Base-by-base conservation (phyloP, 2,888 invertebrate genomes). In the Adela reaumurella region DNA sequence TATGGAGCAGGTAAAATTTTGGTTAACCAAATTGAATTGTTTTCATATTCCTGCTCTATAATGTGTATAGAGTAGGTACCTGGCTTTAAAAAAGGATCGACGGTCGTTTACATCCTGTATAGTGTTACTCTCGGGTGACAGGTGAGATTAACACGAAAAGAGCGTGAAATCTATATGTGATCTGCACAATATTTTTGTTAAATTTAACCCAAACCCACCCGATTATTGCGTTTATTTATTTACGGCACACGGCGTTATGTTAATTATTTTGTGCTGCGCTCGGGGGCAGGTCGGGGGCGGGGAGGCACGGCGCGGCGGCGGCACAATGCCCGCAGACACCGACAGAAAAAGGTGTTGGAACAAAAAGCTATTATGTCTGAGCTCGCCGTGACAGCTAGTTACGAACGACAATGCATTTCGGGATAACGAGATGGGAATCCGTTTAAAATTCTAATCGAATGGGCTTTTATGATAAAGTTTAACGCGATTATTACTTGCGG, bases 401-500 rank as follows among this genome's bases (percentile, higher is more conserved):
- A 69, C 62, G 52, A 53, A 61, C 62, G 61, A 71, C 73, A 74
- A 74, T 67, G 56, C 65, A 20, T 58, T 53, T 52, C 58, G 58
- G 68, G 67, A 68, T 74, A 74, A 74, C 71, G 64, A 74, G 74
- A 68, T 20, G 45, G 66, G 63, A 71, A 73, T 68, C 69, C 68
- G 72, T 77, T 76, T 70, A 70, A 73, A 70, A 68, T 66, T 66
- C 64, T 72, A 74, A 74, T 70, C 74, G 74, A 73, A 74, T 72
- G 72, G 70, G 73, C 67, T 74, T 74, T 76, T 77, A 70, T 73
- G 66, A 68, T 66, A 66, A 67, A 70, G 68, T 77, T 78, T 77
- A 77, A 76, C 78, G 73, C 71, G 72, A 77, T 77, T 78, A 76
- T 77, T 76, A 77, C 73, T 74, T 74, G 77, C 74, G 24, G 24